Base-by-base conservation (phyloP, 2,113 vertebrate species). In the Arvicanthis niloticus region DNA sequence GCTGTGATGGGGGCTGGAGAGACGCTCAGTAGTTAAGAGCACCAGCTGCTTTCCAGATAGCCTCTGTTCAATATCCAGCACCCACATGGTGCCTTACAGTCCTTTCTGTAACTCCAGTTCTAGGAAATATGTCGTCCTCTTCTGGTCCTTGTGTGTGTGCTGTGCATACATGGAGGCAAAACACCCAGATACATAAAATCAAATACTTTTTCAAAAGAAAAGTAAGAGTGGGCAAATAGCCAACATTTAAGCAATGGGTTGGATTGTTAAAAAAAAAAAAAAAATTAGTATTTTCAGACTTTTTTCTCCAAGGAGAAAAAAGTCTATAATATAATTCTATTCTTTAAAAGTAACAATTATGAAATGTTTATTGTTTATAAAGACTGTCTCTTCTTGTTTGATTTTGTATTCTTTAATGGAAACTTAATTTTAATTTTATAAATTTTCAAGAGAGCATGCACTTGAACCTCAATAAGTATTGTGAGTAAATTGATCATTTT, bases 351-450 rank as follows among this genome's bases (percentile, higher is more conserved):
- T 60, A 60, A 12, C 88, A 48, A 58, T 87, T 81, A 94, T 93
- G 22, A 96, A 84, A 89, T 93, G 62, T 73, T 88, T 78, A 70
- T 15, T 89, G 53, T 42, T 93, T 95, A 72, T 97, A 95, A 77
- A 87, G 65, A 78, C 0, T 73, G 1, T 48, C 26, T 93, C 16
- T 91, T 90, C 45, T 67, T 91, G 16, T 31, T 13, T 97, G 45
- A 95, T 93, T 89, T 95, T 85, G 2, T 73, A 75, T 60, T 81
- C n/a, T 95, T 91, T 89, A 45, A 45, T 89, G 40, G 6, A 51
- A 93, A 76, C 40, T 65, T 96, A 68, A n/a, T 87, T 88, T 17
- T 96, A 87, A 53, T 87, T 91, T 92, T 93, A 88, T 94, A 93
- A 8, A 37, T 96, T 45, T 93, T 94, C 86, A 56, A 96, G 72